Percentiles rank a stretch among this genome's conserved stretches.
These are phyloP conservation scores for Desmodus rotundus DNA, from an alignment of 2,113 vertebrate species.

Conservation along the genomic window DNA sequence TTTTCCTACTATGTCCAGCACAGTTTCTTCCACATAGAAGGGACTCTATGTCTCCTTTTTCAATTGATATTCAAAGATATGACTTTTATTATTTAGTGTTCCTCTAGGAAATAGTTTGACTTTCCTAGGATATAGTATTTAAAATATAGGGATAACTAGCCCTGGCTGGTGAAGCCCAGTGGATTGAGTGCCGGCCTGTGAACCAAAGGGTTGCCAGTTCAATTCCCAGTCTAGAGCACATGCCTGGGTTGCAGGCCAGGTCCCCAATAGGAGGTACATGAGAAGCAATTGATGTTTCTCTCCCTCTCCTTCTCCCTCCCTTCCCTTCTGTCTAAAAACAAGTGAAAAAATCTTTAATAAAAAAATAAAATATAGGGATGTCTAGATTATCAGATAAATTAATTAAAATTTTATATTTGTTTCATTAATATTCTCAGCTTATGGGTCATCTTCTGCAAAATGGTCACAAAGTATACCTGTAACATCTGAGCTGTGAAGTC, in stretches of 20 bases:
- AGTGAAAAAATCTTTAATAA: no score
- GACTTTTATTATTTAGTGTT: not conserved
- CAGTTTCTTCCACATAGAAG: not conserved
- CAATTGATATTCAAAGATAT: not conserved
- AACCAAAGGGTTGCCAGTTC: no score
- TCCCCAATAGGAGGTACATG: no score
- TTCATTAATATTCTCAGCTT: constrained; percentile 61
- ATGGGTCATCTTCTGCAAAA: constrained; percentile 58
- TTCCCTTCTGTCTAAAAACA: no score
- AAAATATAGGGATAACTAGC: not conserved
- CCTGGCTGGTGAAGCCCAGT: no score
- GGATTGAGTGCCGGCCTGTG: no score
- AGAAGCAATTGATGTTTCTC: no score
- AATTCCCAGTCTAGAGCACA: no score
- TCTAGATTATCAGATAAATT: constrained; percentile 49
- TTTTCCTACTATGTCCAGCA: not conserved
- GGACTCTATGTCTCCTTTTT: not conserved
- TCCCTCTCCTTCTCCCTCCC: no score
- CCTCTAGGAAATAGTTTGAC: not conserved
- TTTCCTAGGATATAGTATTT: not conserved
- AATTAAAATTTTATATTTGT: constrained; percentile 43
- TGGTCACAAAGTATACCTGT: constrained; percentile 52
- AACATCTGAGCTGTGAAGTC: constrained; percentile 60
- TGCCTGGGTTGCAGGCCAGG: no score
- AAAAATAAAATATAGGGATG: not conserved